These are phyloP conservation scores for Pseudobourletiella spinata DNA, from an alignment of 1,140 invertebrate genomes.

Conservation along the genomic window DNA sequence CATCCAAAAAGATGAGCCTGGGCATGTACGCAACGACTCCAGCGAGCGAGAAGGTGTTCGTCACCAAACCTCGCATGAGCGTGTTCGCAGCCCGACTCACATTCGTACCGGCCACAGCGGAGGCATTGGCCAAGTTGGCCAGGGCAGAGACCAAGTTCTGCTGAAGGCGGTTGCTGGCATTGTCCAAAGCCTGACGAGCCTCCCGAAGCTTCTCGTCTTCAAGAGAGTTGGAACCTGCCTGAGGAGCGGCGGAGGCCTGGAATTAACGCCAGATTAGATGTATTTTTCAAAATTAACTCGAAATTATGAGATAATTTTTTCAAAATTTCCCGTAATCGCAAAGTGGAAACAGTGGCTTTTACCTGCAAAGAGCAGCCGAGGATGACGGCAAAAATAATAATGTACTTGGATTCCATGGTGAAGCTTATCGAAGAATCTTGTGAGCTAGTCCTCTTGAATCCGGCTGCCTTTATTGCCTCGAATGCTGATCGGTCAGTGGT, in stretches of 20 bases:
- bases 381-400: constrained; percentile 23
- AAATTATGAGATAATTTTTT: not conserved
- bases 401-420: constrained; percentile 24
- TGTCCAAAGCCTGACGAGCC: constrained; percentile 29
- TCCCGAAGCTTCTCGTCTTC: constrained; percentile 28
- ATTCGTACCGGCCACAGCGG: constrained; percentile 27
- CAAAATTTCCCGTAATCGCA: too few relatives aligned
- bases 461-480: too few relatives aligned
- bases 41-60: constrained; percentile 31
- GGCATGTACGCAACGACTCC: constrained; percentile 35
- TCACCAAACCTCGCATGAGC: constrained; percentile 31
- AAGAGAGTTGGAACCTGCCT: too few relatives aligned
- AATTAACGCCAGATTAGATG: not conserved
- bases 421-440: too few relatives aligned
- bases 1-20: constrained; percentile 34
- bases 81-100: constrained; percentile 26
- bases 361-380: constrained; percentile 26
- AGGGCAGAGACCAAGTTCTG: constrained; percentile 31
- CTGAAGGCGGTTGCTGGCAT: constrained; percentile 19
- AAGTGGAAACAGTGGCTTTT: constrained; percentile 3
- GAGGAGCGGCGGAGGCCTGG: not conserved
- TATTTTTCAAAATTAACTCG: not conserved
- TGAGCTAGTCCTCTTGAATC: too few relatives aligned
- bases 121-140: constrained; percentile 25
- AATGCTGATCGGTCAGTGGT: too few relatives aligned